These are phyloP conservation scores for Ictalurus furcatus DNA, from an alignment of 2,113 vertebrate species.

Conservation along the genomic window DNA sequence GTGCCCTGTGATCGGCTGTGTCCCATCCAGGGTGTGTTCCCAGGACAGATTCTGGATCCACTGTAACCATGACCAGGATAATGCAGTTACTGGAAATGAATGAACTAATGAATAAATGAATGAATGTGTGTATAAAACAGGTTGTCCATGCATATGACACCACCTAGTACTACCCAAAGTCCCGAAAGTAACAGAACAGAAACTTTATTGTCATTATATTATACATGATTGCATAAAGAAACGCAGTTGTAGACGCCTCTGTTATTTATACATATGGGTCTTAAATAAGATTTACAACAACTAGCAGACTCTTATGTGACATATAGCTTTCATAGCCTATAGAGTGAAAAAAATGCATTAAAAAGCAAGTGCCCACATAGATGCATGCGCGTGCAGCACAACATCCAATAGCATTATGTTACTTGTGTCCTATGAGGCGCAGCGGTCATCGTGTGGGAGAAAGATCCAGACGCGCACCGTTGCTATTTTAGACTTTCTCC, in stretches of 20 bases:
- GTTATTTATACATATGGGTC: background rate
- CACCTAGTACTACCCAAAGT: background rate
- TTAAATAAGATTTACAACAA: background rate
- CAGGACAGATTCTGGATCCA: background rate
- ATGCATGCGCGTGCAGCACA: background rate
- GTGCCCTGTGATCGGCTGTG: background rate
- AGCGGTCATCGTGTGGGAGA: background rate
- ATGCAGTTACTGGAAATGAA: background rate
- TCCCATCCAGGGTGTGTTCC: background rate
- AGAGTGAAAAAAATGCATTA: background rate
- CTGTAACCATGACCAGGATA: background rate
- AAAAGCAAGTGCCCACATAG: background rate
- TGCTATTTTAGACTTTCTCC: constrained; percentile 14
- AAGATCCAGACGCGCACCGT: background rate
- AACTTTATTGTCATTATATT: background rate
- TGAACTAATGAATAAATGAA: background rate
- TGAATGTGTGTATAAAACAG: background rate
- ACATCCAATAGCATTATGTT: background rate
- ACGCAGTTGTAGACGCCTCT: background rate
- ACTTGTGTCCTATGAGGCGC: background rate
- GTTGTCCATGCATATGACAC: background rate
- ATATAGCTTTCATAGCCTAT: background rate
- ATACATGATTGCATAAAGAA: background rate
- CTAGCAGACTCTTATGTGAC: background rate
- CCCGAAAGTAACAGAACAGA: no score